A percentile compares a stretch with the other conserved stretches of the same genome.
These are phyloP conservation scores for Artemisiospiza belli DNA, from an alignment of 2,113 vertebrate genomes.

Conservation along the genomic window DNA sequence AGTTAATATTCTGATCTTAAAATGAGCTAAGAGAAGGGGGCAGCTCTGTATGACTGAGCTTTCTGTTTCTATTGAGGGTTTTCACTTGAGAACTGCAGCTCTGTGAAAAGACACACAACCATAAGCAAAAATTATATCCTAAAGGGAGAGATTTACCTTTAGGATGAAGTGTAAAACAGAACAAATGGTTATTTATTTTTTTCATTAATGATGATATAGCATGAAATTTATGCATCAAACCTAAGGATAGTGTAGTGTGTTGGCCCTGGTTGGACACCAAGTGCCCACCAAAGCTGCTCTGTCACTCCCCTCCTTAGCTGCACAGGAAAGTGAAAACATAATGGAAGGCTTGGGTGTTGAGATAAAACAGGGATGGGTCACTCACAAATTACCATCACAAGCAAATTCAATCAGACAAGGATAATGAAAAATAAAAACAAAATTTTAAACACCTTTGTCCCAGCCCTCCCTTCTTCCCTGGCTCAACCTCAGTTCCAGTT, in stretches of 20 bases:
- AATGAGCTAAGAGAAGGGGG: neutral
- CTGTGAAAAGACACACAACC: neutral
- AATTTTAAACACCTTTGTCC: neutral
- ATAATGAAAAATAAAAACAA: neutral
- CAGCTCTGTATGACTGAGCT: neutral
- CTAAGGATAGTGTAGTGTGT: rapidly evolving
- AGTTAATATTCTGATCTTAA: neutral
- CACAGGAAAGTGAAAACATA: neutral
- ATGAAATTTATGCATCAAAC: neutral
- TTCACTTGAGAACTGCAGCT: neutral
- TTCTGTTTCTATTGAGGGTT: neutral
- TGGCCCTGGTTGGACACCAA: neutral
- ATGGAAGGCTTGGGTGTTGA: neutral
- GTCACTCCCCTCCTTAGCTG: neutral
- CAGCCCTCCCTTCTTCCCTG: neutral
- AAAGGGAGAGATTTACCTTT: neutral
- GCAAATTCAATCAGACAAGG: neutral
- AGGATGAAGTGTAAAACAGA: neutral
- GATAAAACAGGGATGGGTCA: neutral
- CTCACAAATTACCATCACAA: too few species aligned
- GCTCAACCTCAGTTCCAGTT: neutral
- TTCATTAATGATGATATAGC: neutral
- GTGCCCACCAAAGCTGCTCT: neutral
- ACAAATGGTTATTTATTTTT: neutral
- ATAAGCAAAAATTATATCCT: neutral